A percentile compares a stretch with the other conserved stretches of the same genome.
phyloP scores from a whole-genome alignment of 2,797 vertebrate genomes.

The Etheostoma perlongum region DNA sequence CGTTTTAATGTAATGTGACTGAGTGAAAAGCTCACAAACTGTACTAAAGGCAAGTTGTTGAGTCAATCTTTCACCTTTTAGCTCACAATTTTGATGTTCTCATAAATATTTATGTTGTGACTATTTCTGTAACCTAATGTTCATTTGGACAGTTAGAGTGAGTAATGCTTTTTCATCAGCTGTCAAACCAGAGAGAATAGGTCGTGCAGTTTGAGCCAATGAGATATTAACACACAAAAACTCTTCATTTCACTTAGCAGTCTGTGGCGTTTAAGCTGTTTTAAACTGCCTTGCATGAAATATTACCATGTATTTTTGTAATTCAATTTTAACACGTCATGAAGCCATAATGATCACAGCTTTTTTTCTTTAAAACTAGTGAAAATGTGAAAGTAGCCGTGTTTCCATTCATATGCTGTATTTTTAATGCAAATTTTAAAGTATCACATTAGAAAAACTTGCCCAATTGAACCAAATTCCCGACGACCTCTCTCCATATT shows the following conservation, averaged over 20 bases:
- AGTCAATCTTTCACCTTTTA: conserved; percentile 49
- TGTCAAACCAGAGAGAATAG: conserved; percentile 33
- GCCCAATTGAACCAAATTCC: no score
- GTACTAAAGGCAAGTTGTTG: conserved; percentile 10
- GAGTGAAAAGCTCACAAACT: conserved; percentile 38
- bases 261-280: not conserved
- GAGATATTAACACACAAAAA: conserved; percentile 28
- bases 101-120: conserved; percentile 72
- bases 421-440: no score
- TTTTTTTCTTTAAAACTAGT: not conserved
- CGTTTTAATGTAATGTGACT: not conserved
- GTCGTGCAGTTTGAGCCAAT: conserved; percentile 13
- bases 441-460: no score
- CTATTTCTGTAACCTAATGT: conserved; percentile 56
- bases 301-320: not conserved
- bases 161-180: conserved; percentile 57
- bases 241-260: conserved; percentile 18
- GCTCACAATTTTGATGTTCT: conserved; percentile 61
- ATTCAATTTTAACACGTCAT: not conserved
- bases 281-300: not conserved
- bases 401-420: no score
- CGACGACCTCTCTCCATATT: no score
- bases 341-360: not conserved
- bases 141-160: conserved; percentile 45
- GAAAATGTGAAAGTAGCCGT: not conserved